A percentile compares a stretch with the other conserved stretches of the same genome.
phyloP scores from a whole-genome alignment of 2,888 invertebrate species.

The Mystacides longicornis region DNA sequence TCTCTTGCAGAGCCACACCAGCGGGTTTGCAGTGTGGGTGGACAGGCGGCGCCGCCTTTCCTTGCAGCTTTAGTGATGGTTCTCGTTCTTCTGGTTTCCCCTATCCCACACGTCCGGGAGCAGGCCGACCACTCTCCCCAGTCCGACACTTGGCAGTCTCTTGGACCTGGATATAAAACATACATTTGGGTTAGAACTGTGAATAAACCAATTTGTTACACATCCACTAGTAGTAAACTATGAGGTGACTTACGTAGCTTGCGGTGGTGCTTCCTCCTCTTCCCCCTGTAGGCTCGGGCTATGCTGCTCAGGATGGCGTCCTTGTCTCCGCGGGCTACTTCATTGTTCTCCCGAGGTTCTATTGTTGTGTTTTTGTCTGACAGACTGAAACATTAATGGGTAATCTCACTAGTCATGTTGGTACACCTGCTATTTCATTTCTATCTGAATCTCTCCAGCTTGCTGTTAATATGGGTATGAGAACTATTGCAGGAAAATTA shows the following conservation, averaged over 20 bases:
- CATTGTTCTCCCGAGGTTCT: slow-evolving; percentile 49
- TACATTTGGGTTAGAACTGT: no score
- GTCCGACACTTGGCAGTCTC: slow-evolving; percentile 77
- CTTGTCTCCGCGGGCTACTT: slow-evolving; percentile 59
- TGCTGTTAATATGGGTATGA: no score
- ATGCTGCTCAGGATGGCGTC: slow-evolving; percentile 65
- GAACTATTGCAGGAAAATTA: no score
- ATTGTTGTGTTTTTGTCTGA: slow-evolving; percentile 35
- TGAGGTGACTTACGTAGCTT: slow-evolving; percentile 6
- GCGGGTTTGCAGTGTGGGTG: slow-evolving; percentile 73
- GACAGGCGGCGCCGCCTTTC: slow-evolving; percentile 75
- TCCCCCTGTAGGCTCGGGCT: slow-evolving; percentile 52
- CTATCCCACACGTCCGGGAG: slow-evolving; percentile 84
- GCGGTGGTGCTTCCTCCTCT: slow-evolving; percentile 13
- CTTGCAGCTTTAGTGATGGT: slow-evolving; percentile 69
- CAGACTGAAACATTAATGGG: slow-evolving; percentile 11
- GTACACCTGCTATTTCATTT: no score
- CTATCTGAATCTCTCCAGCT: no score
- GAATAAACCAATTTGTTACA: no score
- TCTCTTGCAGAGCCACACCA: slow-evolving; percentile 79
- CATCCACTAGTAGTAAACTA: not conserved
- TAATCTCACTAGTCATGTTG: no score
- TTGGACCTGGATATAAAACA: slow-evolving; percentile 43
- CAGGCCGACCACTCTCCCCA: slow-evolving; percentile 87
- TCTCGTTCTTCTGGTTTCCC: slow-evolving; percentile 75